These are phyloP conservation scores for Anticlea derivata DNA, from an alignment of 2,888 invertebrate species.

Conservation along the genomic window DNA sequence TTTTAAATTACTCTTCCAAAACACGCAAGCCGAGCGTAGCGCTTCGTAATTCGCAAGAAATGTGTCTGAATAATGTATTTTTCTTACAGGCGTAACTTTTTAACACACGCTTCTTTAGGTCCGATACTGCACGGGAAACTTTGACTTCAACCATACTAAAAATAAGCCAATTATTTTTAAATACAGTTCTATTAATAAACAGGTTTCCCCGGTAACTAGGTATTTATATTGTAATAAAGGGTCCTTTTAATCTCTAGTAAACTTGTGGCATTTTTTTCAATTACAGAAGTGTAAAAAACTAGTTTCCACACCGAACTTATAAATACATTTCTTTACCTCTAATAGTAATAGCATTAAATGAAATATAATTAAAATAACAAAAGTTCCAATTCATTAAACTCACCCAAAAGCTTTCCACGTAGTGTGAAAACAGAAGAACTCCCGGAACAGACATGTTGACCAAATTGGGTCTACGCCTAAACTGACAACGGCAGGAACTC, in stretches of 20 bases:
- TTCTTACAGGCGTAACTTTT: slow-evolving; percentile 49
- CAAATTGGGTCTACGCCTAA: slow-evolving; percentile 60
- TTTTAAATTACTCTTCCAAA: slow-evolving; percentile 55
- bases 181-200: slow-evolving; percentile 13
- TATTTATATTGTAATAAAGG: not conserved
- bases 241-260: not conserved
- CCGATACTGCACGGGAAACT: slow-evolving; percentile 38
- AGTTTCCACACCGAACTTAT: not conserved
- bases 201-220: slow-evolving; percentile 3
- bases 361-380: slow-evolving; percentile 1
- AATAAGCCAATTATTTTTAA: slow-evolving; percentile 17
- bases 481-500: slow-evolving; percentile 64
- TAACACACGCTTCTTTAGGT: slow-evolving; percentile 52
- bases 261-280: slow-evolving; percentile 11
- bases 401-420: slow-evolving; percentile 79
- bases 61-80: slow-evolving; percentile 70
- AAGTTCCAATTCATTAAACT: slow-evolving; percentile 46
- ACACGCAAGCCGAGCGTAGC: slow-evolving; percentile 66
- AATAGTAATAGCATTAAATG: not conserved
- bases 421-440: slow-evolving; percentile 72
- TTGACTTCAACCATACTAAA: slow-evolving; percentile 4
- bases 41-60: slow-evolving; percentile 69
- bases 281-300: slow-evolving; percentile 12
- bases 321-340: not conserved
- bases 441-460: slow-evolving; percentile 75